These are phyloP conservation scores for Caenorhabditis imperialis DNA, from an alignment of 2,888 invertebrate species.

Conservation along the genomic window DNA sequence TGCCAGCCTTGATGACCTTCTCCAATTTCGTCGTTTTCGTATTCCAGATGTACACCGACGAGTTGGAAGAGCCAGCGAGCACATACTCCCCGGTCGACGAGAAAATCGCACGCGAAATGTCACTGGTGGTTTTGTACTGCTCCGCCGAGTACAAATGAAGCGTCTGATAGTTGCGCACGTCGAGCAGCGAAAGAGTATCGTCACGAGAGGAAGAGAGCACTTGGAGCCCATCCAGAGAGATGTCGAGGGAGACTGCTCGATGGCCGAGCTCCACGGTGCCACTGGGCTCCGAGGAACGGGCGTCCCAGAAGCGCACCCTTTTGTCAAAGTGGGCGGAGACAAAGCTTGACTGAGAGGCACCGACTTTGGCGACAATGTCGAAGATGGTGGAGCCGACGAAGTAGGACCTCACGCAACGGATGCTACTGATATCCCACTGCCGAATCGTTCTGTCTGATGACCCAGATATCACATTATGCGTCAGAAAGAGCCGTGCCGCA, in stretches of 20 bases:
- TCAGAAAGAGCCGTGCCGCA: constrained; percentile 91
- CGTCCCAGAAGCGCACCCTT: constrained; percentile 95
- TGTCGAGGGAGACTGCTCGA: constrained; percentile 86
- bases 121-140: constrained; percentile 83
- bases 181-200: constrained; percentile 93
- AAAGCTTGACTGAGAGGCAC: constrained; percentile 31
- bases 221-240: constrained; percentile 86
- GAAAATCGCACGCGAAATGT: constrained; percentile 66
- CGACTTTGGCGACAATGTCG: constrained; percentile 85
- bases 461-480: constrained; percentile 85
- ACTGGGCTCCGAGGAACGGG: constrained; percentile 84
- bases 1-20: constrained; percentile 46
- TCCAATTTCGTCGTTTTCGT: constrained; percentile 59
- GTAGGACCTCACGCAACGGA: constrained; percentile 83
- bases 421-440: constrained; percentile 96
- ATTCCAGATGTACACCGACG: constrained; percentile 60
- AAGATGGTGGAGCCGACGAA: constrained; percentile 72
- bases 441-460: constrained; percentile 97
- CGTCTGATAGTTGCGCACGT: constrained; percentile 91
- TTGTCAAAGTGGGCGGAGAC: constrained; percentile 89
- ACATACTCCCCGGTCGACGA: constrained; percentile 61
- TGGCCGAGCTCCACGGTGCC: constrained; percentile 89
- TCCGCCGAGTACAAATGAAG: constrained; percentile 91
- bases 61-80: constrained; percentile 53
- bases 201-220: constrained; percentile 93